Percentiles rank a stretch among this genome's conserved stretches.
These are phyloP conservation scores for Spea hammondii DNA, from an alignment of 2,797 vertebrate genomes.

Conservation along the genomic window DNA sequence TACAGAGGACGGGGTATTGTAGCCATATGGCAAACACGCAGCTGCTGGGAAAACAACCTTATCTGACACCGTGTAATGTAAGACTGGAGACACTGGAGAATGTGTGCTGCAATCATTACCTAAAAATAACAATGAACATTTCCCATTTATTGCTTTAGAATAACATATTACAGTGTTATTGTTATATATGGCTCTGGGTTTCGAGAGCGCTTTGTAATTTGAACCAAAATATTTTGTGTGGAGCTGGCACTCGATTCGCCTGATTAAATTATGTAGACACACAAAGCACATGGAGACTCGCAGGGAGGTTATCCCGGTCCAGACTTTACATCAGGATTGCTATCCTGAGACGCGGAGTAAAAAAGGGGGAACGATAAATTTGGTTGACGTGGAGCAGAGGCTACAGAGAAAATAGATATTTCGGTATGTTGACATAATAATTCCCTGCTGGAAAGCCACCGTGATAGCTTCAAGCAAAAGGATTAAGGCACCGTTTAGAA, in stretches of 20 bases:
- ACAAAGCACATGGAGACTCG: slow-evolving; percentile 14
- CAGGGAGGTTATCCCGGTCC: neutral
- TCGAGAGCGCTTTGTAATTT: slow-evolving; percentile 23
- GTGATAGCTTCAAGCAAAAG: neutral
- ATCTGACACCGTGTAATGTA: neutral
- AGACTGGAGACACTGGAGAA: neutral
- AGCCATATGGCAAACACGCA: too few species aligned
- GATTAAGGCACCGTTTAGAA: too few species aligned
- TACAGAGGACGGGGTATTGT: too few species aligned
- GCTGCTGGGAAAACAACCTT: too few species aligned
- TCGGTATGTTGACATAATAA: slow-evolving; percentile 16
- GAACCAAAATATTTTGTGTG: slow-evolving; percentile 10
- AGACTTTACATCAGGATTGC: neutral
- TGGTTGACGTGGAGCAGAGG: neutral
- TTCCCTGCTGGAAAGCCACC: slow-evolving; percentile 9
- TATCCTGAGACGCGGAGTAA: slow-evolving; percentile 3
- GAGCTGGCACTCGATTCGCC: slow-evolving; percentile 5
- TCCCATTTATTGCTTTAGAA: slow-evolving; percentile 20
- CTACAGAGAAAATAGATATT: slow-evolving; percentile 7
- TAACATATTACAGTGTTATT: slow-evolving; percentile 11
- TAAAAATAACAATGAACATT: slow-evolving; percentile 7
- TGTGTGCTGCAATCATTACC: neutral
- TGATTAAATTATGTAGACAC: slow-evolving; percentile 13
- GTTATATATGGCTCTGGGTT: neutral
- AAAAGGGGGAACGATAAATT: slow-evolving; percentile 12